Conservation (phyloP, 2,888 invertebrate genomes). For the Xestia c-nigrum region DNA sequence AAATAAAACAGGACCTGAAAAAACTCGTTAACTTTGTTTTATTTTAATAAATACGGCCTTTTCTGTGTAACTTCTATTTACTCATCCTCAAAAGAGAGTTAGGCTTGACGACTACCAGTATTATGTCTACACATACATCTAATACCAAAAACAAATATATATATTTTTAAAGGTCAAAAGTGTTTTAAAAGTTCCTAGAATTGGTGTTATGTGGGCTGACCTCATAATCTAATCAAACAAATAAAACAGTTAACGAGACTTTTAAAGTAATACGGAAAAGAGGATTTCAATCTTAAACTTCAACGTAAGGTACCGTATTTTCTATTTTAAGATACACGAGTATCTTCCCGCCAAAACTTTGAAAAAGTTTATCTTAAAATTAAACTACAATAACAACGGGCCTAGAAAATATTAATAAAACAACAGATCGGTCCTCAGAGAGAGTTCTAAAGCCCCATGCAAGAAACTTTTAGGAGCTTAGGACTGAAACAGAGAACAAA, state of each 20-base stretch:
- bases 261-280: neutral
- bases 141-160: neutral
- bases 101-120: neutral
- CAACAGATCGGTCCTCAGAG: neutral
- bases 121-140: neutral
- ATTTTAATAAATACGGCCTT: conserved; percentile 34
- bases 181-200: too few species aligned
- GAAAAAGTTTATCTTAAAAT: neutral
- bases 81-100: neutral
- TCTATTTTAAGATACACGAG: neutral
- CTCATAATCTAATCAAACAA: neutral
- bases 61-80: conserved; percentile 21
- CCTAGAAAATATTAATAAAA: neutral
- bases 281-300: neutral
- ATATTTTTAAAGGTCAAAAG: too few species aligned
- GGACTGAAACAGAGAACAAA: neutral
- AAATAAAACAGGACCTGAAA: conserved; percentile 49
- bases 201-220: neutral
- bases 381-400: conserved; percentile 1
- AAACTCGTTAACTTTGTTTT: conserved; percentile 55
- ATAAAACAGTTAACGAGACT: neutral
- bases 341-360: neutral
- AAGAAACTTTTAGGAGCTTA: neutral
- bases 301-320: neutral
- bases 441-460: neutral